Evolutionary conservation across 1,140 invertebrate species (phyloP).

Genomic region (Mamestra configurata): DNA sequence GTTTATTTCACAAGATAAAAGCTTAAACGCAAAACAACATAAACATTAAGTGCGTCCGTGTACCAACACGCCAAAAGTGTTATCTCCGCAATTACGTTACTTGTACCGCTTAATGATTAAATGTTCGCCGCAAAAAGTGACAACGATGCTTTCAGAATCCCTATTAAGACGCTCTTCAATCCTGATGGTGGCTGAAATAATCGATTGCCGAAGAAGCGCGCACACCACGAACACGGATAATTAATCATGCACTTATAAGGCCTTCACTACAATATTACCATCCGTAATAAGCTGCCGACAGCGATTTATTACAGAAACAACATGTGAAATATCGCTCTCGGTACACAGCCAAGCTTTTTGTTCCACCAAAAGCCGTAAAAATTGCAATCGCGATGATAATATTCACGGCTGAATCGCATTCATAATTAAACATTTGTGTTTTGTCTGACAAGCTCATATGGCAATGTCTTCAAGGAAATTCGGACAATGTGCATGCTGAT

Average conservation of each 20-base stretch:
- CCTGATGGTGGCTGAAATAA: slow-evolving; percentile 57
- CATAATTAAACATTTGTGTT: slow-evolving; percentile 40
- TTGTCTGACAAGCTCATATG: background rate
- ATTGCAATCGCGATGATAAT: slow-evolving; percentile 29
- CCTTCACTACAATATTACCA: slow-evolving; percentile 64
- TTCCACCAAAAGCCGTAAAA: slow-evolving; percentile 38
- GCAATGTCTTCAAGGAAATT: slow-evolving; percentile 23
- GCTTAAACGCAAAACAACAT: slow-evolving; percentile 12
- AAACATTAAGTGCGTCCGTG: background rate
- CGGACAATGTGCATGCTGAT: background rate
- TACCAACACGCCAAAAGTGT: slow-evolving; percentile 25
- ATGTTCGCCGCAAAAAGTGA: slow-evolving; percentile 56
- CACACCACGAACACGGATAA: slow-evolving; percentile 65
- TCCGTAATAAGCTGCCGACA: slow-evolving; percentile 69
- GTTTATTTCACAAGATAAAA: slow-evolving; percentile 6
- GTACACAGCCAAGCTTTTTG: slow-evolving; percentile 22
- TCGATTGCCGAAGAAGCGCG: slow-evolving; percentile 65
- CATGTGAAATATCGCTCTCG: slow-evolving; percentile 32
- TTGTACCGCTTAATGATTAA: slow-evolving; percentile 53
- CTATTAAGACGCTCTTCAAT: slow-evolving; percentile 60
- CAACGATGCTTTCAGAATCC: slow-evolving; percentile 54
- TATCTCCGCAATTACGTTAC: slow-evolving; percentile 38
- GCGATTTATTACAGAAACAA: slow-evolving; percentile 56
- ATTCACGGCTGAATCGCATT: slow-evolving; percentile 26
- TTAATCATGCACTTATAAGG: slow-evolving; percentile 73